Percentiles rank a stretch among this genome's conserved stretches.
phyloP scores from a whole-genome alignment of 2,797 vertebrate species.

The Dendrocincla fuliginosa region DNA sequence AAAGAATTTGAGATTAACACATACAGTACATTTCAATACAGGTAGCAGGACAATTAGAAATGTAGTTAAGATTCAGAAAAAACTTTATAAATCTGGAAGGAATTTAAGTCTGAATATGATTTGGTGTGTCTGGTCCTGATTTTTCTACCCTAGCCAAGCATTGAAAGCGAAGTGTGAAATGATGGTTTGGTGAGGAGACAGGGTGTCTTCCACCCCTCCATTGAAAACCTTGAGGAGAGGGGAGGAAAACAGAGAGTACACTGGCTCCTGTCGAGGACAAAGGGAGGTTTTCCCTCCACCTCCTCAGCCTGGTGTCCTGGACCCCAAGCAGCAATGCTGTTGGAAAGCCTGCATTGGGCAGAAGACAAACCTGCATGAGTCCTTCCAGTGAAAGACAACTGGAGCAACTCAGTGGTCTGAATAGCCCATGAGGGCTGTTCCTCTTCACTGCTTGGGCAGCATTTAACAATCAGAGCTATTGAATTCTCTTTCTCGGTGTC shows the following conservation, averaged over 20 bases:
- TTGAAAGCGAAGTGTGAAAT: slow-evolving; percentile 9
- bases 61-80: slow-evolving; percentile 57
- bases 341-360: not conserved
- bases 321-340: not conserved
- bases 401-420: not conserved
- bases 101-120: slow-evolving; percentile 43
- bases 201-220: not conserved
- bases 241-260: not conserved
- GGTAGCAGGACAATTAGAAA: slow-evolving; percentile 56
- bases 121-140: not conserved
- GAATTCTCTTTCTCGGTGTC: not conserved
- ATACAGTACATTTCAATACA: slow-evolving; percentile 52
- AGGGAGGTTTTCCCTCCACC: not conserved
- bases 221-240: not conserved
- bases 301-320: not conserved
- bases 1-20: slow-evolving; percentile 71
- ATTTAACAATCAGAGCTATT: slow-evolving; percentile 16
- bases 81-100: slow-evolving; percentile 34
- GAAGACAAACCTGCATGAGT: not conserved
- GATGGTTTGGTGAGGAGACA: not conserved
- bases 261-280: not conserved
- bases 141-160: slow-evolving; percentile 19
- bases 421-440: not conserved
- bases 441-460: not conserved
- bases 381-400: not conserved